A percentile compares a stretch with the other conserved stretches of the same genome.
Conservation (phyloP, 2,113 vertebrate genomes). For the Athene noctua region DNA sequence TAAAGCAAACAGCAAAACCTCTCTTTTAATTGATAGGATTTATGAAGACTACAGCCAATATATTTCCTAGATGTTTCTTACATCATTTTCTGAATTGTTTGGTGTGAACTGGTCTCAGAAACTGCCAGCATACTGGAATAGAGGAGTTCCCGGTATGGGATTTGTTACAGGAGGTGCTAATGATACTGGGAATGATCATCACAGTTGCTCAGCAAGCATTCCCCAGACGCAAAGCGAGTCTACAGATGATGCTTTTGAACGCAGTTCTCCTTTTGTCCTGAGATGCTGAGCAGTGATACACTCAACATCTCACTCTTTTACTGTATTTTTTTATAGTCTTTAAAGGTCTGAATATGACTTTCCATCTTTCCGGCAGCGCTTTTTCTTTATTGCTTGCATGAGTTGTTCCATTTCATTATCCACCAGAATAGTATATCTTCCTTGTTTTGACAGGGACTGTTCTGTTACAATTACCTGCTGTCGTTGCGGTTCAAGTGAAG, state of each 20-base stretch:
- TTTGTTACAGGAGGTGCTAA: neutral
- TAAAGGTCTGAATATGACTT: conserved; percentile 34
- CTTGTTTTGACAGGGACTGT: conserved; percentile 43
- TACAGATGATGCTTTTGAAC: neutral
- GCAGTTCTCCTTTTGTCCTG: neutral
- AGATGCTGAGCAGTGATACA: neutral
- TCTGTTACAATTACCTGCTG: conserved; percentile 71
- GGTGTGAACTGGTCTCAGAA: neutral
- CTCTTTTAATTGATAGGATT: neutral
- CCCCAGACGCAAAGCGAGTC: fast-evolving
- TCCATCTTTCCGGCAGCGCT: neutral
- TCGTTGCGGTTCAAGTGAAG: conserved; percentile 24
- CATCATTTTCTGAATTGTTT: neutral
- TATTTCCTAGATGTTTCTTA: neutral
- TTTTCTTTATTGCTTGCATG: conserved; percentile 50
- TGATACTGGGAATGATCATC: neutral
- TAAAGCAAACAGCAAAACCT: neutral
- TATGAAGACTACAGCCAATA: neutral
- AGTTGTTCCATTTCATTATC: conserved; percentile 63
- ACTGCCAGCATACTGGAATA: neutral
- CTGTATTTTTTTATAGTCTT: conserved; percentile 26
- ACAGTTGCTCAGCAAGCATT: neutral
- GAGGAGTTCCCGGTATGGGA: neutral
- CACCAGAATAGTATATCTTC: conserved; percentile 23
- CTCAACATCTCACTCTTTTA: neutral